Conservation (phyloP, 2,113 vertebrate genomes). For the Thomomys bottae region DNA sequence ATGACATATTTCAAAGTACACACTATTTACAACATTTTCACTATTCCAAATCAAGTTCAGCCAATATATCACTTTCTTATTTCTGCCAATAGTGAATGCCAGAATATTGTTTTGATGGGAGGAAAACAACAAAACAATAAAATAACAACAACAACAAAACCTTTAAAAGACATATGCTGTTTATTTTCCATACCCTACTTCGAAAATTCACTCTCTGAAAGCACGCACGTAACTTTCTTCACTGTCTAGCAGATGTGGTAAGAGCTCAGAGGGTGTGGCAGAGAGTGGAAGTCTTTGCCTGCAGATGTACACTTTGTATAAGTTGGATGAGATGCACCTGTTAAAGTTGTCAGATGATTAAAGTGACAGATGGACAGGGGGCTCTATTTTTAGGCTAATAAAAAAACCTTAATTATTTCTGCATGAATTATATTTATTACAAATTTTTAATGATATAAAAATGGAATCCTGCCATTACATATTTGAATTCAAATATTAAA, state of each 20-base stretch:
- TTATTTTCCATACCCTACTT: conserved; percentile 63
- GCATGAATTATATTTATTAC: conserved; percentile 48
- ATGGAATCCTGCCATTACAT: not conserved
- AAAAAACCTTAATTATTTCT: conserved; percentile 30
- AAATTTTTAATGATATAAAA: conserved; percentile 27
- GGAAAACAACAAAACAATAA: not conserved
- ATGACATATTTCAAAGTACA: not conserved
- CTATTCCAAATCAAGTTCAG: conserved; percentile 42
- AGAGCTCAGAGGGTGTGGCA: conserved; percentile 41
- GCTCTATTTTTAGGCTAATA: not conserved
- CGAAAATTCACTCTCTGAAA: conserved; percentile 48
- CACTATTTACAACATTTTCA: conserved; percentile 11
- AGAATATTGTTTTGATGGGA: not conserved
- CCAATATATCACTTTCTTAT: conserved; percentile 4
- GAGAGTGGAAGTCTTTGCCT: not conserved
- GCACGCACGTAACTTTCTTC: conserved; percentile 51
- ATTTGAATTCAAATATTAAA: conserved; percentile 50
- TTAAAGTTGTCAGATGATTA: conserved; percentile 43
- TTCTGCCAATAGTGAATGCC: not conserved
- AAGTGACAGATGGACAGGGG: conserved; percentile 25
- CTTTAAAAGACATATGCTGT: not conserved
- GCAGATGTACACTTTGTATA: conserved; percentile 53
- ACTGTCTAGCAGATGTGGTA: conserved; percentile 74
- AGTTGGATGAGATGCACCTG: conserved; percentile 63
- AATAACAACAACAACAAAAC: not conserved